Conservation (phyloP, 1,140 invertebrate species). For the Leptopilina boulardi region DNA sequence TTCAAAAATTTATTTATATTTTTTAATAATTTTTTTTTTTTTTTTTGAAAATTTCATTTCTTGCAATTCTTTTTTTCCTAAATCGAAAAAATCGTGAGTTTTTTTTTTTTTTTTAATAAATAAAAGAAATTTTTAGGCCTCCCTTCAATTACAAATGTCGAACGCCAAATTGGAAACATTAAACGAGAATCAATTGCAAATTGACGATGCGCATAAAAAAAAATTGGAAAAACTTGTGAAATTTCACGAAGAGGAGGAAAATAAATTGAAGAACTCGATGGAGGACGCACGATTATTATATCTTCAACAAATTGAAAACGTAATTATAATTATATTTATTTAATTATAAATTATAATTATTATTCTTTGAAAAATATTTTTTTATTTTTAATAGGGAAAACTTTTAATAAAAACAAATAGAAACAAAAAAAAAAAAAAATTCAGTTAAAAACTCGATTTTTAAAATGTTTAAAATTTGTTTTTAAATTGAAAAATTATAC, state of each 20-base stretch:
- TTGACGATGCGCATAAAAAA: constrained; percentile 54
- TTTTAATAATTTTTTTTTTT: constrained; percentile 11
- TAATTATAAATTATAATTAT: no score
- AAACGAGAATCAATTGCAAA: constrained; percentile 47
- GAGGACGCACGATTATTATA: constrained; percentile 55
- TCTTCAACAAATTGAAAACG: constrained; percentile 60
- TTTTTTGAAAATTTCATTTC: neutral
- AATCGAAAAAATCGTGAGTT: neutral
- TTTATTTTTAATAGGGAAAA: no score
- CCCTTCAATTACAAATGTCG: constrained; percentile 39
- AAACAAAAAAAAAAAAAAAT: no score
- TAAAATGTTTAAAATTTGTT: no score
- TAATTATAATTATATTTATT: no score
- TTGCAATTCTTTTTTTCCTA: no score
- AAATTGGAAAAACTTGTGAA: constrained; percentile 61
- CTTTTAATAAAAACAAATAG: no score
- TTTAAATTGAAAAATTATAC: no score
- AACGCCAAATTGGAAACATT: constrained; percentile 56
- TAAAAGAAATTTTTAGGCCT: neutral
- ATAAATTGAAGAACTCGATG: constrained; percentile 56
- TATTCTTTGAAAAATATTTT: no score
- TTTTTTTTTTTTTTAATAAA: neutral
- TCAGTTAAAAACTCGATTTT: no score
- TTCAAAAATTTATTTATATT: neutral
- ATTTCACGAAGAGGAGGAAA: constrained; percentile 55